phyloP scores from a whole-genome alignment of 2,113 vertebrate genomes.

The Hippocampus mohnikei region DNA sequence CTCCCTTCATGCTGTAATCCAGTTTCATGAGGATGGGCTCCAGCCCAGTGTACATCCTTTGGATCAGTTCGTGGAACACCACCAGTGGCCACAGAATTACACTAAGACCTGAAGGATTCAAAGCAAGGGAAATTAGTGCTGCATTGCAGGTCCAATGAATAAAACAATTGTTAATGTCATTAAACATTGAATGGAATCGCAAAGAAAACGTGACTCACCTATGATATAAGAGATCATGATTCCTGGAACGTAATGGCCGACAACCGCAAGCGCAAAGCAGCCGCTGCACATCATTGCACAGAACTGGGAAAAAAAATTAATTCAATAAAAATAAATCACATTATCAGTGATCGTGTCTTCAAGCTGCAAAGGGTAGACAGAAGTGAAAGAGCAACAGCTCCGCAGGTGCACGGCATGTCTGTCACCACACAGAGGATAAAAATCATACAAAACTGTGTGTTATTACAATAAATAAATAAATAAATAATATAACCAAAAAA shows the following conservation, averaged over 20 bases:
- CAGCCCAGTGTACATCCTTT: conserved; percentile 95
- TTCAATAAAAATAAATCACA: background rate
- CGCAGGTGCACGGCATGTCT: conserved; percentile 6
- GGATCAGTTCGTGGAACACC: conserved; percentile 96
- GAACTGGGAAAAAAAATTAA: conserved; percentile 76
- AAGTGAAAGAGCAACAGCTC: background rate
- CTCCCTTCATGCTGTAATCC: conserved; percentile 99
- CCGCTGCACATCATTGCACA: conserved; percentile 86
- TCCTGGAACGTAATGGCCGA: conserved; percentile 96
- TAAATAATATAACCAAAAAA: too few species aligned
- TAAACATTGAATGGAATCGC: background rate
- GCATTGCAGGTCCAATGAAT: background rate
- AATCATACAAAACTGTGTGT: background rate
- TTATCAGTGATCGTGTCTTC: background rate
- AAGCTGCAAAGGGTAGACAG: background rate
- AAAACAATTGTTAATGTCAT: background rate
- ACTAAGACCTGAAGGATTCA: conserved; percentile 78
- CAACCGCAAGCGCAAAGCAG: conserved; percentile 80
- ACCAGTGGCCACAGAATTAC: conserved; percentile 95
- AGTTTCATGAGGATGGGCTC: conserved; percentile 98
- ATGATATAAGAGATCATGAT: conserved; percentile 99
- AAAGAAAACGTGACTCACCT: conserved; percentile 73
- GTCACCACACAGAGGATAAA: background rate
- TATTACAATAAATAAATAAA: too few species aligned
- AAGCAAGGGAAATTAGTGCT: background rate